Conservation (phyloP, 2,797 vertebrate genomes). For the Pterois miles region DNA sequence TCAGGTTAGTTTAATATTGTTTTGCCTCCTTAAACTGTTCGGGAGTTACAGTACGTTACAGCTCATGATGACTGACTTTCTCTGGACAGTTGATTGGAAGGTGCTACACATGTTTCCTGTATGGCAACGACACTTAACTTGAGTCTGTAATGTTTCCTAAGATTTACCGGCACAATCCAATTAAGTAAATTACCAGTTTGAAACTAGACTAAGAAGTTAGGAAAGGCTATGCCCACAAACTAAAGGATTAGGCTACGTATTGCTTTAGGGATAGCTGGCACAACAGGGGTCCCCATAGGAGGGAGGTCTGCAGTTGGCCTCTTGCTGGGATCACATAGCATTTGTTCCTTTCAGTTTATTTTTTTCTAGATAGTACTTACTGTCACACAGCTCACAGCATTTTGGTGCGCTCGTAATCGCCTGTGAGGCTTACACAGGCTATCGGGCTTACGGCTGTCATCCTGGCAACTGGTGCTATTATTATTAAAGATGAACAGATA, state of each 20-base stretch:
- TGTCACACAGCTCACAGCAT: neutral
- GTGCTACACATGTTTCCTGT: neutral
- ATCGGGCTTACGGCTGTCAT: no score
- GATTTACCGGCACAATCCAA: neutral
- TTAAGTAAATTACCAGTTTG: neutral
- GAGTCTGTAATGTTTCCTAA: no score
- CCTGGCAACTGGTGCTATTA: neutral
- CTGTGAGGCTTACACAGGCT: no score
- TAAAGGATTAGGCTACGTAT: neutral
- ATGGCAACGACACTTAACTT: neutral
- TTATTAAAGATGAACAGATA: conserved; percentile 11
- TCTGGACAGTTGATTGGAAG: no score
- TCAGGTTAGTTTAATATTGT: neutral
- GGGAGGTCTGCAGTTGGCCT: neutral
- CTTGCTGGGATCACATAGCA: neutral
- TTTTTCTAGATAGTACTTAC: neutral
- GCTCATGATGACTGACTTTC: no score
- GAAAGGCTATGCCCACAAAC: neutral
- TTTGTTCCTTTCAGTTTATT: neutral
- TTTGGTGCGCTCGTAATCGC: neutral
- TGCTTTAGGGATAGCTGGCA: neutral
- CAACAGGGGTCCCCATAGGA: neutral
- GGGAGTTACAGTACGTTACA: no score
- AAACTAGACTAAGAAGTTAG: neutral
- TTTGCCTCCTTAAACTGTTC: no score